phyloP scores from a whole-genome alignment of 2,797 vertebrate species.

The Labeo calbasu region DNA sequence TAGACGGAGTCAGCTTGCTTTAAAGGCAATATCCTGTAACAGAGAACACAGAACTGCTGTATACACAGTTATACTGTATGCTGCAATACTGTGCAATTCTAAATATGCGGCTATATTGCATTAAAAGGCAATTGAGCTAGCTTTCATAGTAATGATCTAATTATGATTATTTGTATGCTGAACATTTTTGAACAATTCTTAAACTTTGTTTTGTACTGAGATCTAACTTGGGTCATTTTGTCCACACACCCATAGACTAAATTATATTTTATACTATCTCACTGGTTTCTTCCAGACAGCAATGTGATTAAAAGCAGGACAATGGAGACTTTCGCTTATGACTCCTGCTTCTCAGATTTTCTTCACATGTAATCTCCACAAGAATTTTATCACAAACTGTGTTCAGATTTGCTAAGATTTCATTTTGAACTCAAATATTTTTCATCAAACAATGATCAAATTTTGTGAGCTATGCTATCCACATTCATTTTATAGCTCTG shows the following conservation, averaged over 20 bases:
- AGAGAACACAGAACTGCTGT: not conserved
- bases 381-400: constrained; percentile 1
- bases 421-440: not conserved
- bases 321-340: not conserved
- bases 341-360: not conserved
- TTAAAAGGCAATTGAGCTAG: not conserved
- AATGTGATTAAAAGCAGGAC: not conserved
- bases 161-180: constrained; percentile 26
- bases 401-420: constrained; percentile 8
- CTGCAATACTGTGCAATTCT: constrained; percentile 40
- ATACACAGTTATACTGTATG: constrained; percentile 29
- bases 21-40: constrained; percentile 26
- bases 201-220: not conserved
- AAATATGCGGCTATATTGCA: constrained; percentile 2
- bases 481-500: not conserved
- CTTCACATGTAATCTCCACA: not conserved
- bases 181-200: not conserved
- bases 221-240: constrained; percentile 11
- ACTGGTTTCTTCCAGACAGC: not conserved
- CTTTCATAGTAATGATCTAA: not conserved
- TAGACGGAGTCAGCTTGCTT: constrained; percentile 20
- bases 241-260: not conserved
- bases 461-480: not conserved
- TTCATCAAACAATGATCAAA: not conserved
- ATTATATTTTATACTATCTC: constrained; percentile 11